Evolutionary conservation across 2,113 vertebrate species (phyloP), one percentile per base, ranked within the genome.

Genomic region (Bungarus multicinctus): DNA sequence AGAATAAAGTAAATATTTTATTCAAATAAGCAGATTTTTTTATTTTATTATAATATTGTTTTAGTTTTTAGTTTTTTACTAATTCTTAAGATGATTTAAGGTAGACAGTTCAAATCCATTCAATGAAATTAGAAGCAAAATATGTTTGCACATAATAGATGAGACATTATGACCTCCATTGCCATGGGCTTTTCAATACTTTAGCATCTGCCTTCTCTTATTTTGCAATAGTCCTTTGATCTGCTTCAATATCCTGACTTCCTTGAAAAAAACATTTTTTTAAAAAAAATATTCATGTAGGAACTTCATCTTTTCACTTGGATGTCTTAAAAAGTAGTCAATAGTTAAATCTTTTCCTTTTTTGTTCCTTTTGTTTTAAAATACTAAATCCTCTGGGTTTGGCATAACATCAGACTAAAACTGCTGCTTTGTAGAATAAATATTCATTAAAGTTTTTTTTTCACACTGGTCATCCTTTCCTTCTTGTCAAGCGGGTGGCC

Each of bases 401-500:
- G 97, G 97, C 97, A 97, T 87, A 94, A 95, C 97, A 97, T 97
- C 97, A 97, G 95, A 96, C 97, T 97, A 94, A 95, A 93, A 96
- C 90, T 94, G 94, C 97, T 97, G 96, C 96, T 96, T 96, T 96
- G 95, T 94, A 94, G 95, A 97, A 96, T 97, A 98, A 98, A 98
- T 96, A 97, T 55, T 93, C 96, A 96, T 96, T 97, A 97, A 96
- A 95, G 94, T 91, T 92, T 94, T 22, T 7, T 88, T 94, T 94
- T 96, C 89, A 94, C 91, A 95, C 47, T 93, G 95, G 97, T 97
- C 96, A 97, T 96, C 96, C 96, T 93, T 95, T 96, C 96, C 96
- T 93, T 95, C 96, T 94, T 97, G 94, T 96, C 93, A 64, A 96
- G 97, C 97, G 97, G 97, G 97, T 98, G 97, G 98, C 96, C 97